Conservation (phyloP, 2,888 invertebrate species). For the Onchidella celtica region DNA sequence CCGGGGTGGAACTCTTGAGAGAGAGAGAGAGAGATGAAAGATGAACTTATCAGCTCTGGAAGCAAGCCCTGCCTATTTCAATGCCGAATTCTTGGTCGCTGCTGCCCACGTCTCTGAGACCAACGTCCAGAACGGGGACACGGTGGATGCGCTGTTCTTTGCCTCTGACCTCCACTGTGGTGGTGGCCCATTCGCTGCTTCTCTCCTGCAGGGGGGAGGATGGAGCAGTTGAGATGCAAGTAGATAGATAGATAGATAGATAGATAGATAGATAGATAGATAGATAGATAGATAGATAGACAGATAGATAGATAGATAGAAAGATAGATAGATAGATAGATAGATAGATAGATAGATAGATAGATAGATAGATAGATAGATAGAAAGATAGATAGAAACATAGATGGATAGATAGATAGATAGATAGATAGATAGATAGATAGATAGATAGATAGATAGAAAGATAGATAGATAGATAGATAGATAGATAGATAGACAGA, state of each 20-base stretch:
- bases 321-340: neutral
- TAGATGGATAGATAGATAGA: neutral
- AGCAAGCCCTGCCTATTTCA: slow-evolving; percentile 92
- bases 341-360: neutral
- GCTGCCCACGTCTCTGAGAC: slow-evolving; percentile 88
- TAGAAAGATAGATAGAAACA: neutral
- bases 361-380: neutral
- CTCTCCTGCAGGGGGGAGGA: slow-evolving; percentile 84
- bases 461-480: neutral
- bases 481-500: neutral
- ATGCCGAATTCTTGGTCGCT: slow-evolving; percentile 89
- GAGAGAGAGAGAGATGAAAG: no score
- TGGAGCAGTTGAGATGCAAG: neutral
- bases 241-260: neutral
- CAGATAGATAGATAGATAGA: no score
- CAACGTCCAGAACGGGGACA: slow-evolving; percentile 91
- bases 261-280: neutral
- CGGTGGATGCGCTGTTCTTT: slow-evolving; percentile 89
- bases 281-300: neutral
- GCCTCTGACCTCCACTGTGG: slow-evolving; percentile 86
- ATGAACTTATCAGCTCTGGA: slow-evolving; percentile 80
- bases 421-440: neutral
- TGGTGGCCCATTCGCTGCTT: slow-evolving; percentile 87
- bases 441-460: neutral
- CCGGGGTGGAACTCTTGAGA: no score